These are phyloP conservation scores for Gisinianus flammeolus DNA, from an alignment of 2,888 invertebrate species.

Conservation along the genomic window DNA sequence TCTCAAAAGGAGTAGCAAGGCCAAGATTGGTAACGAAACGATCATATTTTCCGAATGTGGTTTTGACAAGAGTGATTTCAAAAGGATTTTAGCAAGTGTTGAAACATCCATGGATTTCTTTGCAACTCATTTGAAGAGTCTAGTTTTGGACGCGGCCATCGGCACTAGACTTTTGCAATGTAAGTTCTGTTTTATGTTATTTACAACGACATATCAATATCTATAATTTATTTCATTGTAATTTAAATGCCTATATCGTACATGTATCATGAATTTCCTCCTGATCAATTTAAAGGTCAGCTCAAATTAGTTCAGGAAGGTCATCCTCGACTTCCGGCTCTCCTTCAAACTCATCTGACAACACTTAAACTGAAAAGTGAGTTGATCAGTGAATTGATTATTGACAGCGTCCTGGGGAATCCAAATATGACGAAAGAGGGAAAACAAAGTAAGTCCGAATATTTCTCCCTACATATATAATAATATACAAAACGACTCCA, in stretches of 20 bases:
- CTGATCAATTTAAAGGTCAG: conserved; percentile 15
- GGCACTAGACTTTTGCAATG: conserved; percentile 51
- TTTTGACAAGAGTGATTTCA: conserved; percentile 20
- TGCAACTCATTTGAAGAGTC: not conserved
- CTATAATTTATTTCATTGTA: no score
- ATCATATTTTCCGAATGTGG: conserved; percentile 24
- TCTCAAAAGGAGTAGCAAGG: no score
- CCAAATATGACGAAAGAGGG: not conserved
- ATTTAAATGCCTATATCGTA: no score
- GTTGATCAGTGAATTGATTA: conserved; percentile 39
- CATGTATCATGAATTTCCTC: no score
- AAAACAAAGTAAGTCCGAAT: conserved; percentile 37
- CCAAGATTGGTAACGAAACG: not conserved
- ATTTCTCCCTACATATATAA: not conserved
- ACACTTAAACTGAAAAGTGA: conserved; percentile 33
- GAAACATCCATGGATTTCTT: conserved; percentile 35
- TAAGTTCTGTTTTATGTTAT: conserved; percentile 37
- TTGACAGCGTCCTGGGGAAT: conserved; percentile 13
- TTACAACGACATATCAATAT: no score
- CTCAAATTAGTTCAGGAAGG: conserved; percentile 19
- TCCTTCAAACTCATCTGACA: conserved; percentile 34
- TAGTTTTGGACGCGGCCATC: conserved; percentile 52
- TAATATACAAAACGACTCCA: not conserved
- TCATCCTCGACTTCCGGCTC: conserved; percentile 38
- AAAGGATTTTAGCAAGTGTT: conserved; percentile 7